These are phyloP conservation scores for Muntiacus muntjak DNA, from an alignment of 2,113 vertebrate genomes.

Conservation along the genomic window DNA sequence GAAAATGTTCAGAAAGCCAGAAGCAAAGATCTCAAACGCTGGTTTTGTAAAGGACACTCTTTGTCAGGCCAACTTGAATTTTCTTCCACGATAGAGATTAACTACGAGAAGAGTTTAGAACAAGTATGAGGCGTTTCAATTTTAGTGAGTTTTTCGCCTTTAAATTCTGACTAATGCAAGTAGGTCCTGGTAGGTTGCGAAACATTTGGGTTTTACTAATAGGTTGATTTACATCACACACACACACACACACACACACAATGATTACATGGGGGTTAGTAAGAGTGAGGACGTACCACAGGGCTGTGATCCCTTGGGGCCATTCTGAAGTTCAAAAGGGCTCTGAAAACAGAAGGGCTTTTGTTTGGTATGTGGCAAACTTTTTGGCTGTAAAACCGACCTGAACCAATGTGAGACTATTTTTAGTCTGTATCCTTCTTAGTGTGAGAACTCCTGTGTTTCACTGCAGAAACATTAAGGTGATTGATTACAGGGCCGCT, in stretches of 20 bases:
- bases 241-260: no score
- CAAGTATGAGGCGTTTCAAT: neutral
- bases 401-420: neutral
- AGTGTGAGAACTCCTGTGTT: no score
- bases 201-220: neutral
- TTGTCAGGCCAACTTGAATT: neutral
- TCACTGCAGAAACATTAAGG: neutral
- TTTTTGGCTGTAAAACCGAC: neutral
- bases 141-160: neutral
- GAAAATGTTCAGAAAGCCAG: neutral
- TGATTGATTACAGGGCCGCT: no score
- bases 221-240: neutral
- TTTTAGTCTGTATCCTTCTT: neutral
- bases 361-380: neutral
- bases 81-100: neutral
- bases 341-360: neutral
- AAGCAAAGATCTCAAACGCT: neutral
- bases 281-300: fast-evolving
- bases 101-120: neutral
- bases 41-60: neutral
- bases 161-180: neutral
- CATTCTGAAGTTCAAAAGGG: neutral
- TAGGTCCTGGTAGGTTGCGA: neutral
- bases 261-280: no score
- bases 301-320: neutral